Conservation (phyloP, 2,113 vertebrate species). For the Pampusana beccarii region DNA sequence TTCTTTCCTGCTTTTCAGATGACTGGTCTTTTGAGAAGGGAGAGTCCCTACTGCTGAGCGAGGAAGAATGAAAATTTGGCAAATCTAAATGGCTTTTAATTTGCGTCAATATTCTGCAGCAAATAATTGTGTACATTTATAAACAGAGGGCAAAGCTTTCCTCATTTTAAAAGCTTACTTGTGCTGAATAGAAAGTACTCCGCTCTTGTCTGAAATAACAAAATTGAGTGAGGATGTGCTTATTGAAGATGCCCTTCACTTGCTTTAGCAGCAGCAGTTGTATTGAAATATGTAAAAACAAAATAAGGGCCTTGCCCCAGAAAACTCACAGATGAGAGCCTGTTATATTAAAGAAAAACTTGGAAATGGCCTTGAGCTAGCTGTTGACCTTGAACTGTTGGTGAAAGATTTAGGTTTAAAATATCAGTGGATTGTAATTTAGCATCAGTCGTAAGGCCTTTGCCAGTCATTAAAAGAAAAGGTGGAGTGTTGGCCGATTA, state of each 20-base stretch:
- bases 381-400: constrained; percentile 22
- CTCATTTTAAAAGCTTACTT: neutral
- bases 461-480: neutral
- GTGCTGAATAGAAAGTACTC: neutral
- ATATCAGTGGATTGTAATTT: too few species aligned
- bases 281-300: neutral
- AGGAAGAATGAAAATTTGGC: neutral
- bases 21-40: neutral
- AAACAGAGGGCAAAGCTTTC: neutral
- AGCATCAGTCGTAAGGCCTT: rapidly evolving
- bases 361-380: neutral
- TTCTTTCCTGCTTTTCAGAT: constrained; percentile 2
- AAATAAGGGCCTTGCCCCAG: neutral
- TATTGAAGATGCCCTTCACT: neutral
- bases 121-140: neutral
- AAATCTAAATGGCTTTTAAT: neutral
- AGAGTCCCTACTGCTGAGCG: neutral
- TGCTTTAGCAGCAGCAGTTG: neutral
- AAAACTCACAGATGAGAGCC: neutral
- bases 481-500: neutral
- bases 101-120: neutral
- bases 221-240: neutral
- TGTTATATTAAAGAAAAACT: neutral
- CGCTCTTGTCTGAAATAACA: neutral
- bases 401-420: neutral